Base-by-base conservation (phyloP, 2,113 vertebrate genomes). In the Calidris pygmaea region DNA sequence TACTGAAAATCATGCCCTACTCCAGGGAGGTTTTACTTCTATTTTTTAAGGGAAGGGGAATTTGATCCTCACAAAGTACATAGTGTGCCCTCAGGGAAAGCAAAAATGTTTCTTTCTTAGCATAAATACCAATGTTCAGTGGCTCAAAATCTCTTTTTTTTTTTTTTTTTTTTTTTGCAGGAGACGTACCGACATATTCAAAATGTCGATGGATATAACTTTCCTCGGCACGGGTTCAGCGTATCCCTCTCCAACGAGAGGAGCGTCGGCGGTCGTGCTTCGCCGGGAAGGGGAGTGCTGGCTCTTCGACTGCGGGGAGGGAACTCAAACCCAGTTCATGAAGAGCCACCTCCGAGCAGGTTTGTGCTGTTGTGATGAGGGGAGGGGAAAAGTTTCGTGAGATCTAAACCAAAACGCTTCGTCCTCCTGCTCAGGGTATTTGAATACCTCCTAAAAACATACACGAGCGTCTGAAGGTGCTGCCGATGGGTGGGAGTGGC, bases 231-330 rank as follows among this genome's bases (percentile, higher is more conserved):
- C 99, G 1, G 99, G 99, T 7, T 98, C 99, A 0, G 99, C 99
- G 0, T 99, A 98, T 59, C 99, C 99, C 7, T 98, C 98, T 1
- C 99, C 99, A 3, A 96, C 97, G 3, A 97, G 99, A 58, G 99
- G 99, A 1, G 98, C 99, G 1, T 98, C 99, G 4, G 99, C 99
- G 0, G 79, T 99, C 27, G 99, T 98, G 68, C 97, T 99, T n/a
- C 98, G 99, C 47, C 93, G 97, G 21, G 98, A 99, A 21, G 99
- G 99, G 14, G 98, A 99, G 12, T 99, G 98, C 83, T 99, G 99
- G 99, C 98, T 99, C 52, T 99, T 99, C n/a, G 99, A 99, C 97
- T 99, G 99, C 63, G 99, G 99, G 3, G 99, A 99, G 59, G 99
- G 99, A 2, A 99, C 99, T 1, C 99, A 99, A 92, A 99, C 99